Evolutionary conservation across 2,797 vertebrate genomes (phyloP), one percentile per base, ranked within the genome.

Genomic region (Melanogrammus aeglefinus): DNA sequence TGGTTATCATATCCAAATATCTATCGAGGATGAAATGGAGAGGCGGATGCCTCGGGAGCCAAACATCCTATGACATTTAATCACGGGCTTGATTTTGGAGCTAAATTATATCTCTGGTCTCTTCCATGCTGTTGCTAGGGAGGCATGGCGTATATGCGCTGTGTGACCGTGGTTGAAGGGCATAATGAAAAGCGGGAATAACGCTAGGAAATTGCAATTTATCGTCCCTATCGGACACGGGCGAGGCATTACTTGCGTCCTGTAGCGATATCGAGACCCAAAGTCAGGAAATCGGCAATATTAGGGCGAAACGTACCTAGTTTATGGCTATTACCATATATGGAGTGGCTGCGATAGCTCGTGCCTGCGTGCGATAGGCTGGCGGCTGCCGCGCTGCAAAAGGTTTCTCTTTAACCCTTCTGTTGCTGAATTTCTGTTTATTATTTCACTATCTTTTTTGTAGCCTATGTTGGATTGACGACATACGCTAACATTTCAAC

Each of bases 291-390:
- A 85, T 75, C 76, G 72, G 47, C 57, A 71, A 35, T 72, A 24
- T 84, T 83, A 84, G 21, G 8, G 84, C 38, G 72, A 76, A 83
- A 92, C 92, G 92, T 87, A 38, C 76, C 70, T 72, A 78, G 85
- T 87, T 93, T 92, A 86, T 80, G 77, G 88, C 86, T 88, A 93
- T 95, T 91, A 82, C 94, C 94, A 91, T 95, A 95, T 95, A 95
- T 91, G 94, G 94, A 92, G 91, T 88, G 91, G 93, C 91, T 91
- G 91, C 84, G 90, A 87, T 90, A 88, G 85, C 85, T 91, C 92
- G 93, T 93, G 93, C 93, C 87, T 83, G 91, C 78, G 24, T 87
- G 79, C 86, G 86, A 94, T 93, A 91, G 93, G 92, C 90, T 93
- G 90, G 82, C 69, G 84, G 92, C 92, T 91, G 91, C 91, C 87